Evolutionary conservation across 2,888 invertebrate species (phyloP).

Genomic region (Trissolcus japonicus): DNA sequence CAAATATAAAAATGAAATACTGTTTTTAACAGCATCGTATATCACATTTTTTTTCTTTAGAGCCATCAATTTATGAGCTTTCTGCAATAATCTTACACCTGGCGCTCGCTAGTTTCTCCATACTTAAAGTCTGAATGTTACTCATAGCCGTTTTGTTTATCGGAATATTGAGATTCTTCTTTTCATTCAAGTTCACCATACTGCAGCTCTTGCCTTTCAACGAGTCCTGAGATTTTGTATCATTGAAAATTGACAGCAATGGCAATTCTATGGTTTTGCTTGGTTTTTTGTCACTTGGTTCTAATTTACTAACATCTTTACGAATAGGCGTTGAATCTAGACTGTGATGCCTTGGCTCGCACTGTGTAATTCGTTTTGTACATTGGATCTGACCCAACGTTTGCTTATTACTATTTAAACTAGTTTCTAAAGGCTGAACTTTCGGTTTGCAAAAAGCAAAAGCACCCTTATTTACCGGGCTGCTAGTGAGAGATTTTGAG

Average conservation of each 20-base stretch:
- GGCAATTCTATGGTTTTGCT: slow-evolving; percentile 64
- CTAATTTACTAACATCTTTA: slow-evolving; percentile 25
- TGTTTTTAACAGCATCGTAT: slow-evolving; percentile 14
- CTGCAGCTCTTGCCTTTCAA: slow-evolving; percentile 69
- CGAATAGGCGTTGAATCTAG: slow-evolving; percentile 64
- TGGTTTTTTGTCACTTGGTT: background rate
- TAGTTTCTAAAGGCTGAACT: background rate
- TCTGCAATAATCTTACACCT: slow-evolving; percentile 65
- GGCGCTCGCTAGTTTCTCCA: slow-evolving; percentile 66
- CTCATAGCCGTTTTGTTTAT: slow-evolving; percentile 63
- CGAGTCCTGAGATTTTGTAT: slow-evolving; percentile 50
- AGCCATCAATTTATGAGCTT: slow-evolving; percentile 9
- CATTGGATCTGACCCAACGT: background rate
- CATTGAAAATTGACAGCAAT: slow-evolving; percentile 67
- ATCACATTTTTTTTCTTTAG: slow-evolving; percentile 9
- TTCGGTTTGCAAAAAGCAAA: background rate
- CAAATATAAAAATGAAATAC: slow-evolving; percentile 6
- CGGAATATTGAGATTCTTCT: slow-evolving; percentile 62
- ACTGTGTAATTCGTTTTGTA: background rate
- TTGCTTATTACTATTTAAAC: background rate
- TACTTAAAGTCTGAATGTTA: slow-evolving; percentile 66
- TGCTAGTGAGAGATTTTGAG: slow-evolving; percentile 68
- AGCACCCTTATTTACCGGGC: slow-evolving; percentile 65
- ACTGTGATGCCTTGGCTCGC: slow-evolving; percentile 53
- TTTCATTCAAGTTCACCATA: slow-evolving; percentile 69